Conservation (phyloP, 1,140 invertebrate genomes). For the Lasaia peninsularis region DNA sequence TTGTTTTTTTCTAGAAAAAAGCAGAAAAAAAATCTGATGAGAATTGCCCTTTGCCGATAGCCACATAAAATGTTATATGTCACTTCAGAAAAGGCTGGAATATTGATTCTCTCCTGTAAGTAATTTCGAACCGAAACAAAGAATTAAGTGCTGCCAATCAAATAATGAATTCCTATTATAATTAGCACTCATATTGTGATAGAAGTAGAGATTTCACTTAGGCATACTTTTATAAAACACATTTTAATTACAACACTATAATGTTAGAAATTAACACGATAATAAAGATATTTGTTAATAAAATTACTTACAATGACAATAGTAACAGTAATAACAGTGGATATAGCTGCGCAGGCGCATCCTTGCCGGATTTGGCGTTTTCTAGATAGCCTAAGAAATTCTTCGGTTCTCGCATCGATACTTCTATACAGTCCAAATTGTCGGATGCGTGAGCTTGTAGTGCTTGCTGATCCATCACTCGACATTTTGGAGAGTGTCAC, state of each 20-base stretch:
- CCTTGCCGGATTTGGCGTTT: conserved; percentile 59
- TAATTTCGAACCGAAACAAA: too few species aligned
- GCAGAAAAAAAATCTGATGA: too few species aligned
- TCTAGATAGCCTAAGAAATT: conserved; percentile 60
- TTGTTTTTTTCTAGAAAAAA: too few species aligned
- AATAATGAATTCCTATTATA: too few species aligned
- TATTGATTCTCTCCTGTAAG: too few species aligned
- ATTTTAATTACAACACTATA: too few species aligned
- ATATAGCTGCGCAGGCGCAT: conserved; percentile 60
- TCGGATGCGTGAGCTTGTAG: conserved; percentile 38
- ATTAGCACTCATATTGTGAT: too few species aligned
- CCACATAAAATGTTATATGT: too few species aligned
- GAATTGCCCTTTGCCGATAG: too few species aligned
- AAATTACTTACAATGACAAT: conserved; percentile 59
- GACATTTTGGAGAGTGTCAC: conserved; percentile 49
- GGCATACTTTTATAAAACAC: not conserved
- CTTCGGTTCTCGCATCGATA: conserved; percentile 62
- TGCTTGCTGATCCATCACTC: conserved; percentile 47
- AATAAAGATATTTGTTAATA: not conserved
- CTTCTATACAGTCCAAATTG: conserved; percentile 65
- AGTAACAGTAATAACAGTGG: conserved; percentile 59
- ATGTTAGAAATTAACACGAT: conserved; percentile 3
- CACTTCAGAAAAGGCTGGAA: too few species aligned
- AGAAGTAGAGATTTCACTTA: too few species aligned
- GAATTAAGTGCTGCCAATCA: too few species aligned